A percentile compares a stretch with the other conserved stretches of the same genome.
Conservation (phyloP, 2,888 invertebrate species). For the Campoletis raptor region DNA sequence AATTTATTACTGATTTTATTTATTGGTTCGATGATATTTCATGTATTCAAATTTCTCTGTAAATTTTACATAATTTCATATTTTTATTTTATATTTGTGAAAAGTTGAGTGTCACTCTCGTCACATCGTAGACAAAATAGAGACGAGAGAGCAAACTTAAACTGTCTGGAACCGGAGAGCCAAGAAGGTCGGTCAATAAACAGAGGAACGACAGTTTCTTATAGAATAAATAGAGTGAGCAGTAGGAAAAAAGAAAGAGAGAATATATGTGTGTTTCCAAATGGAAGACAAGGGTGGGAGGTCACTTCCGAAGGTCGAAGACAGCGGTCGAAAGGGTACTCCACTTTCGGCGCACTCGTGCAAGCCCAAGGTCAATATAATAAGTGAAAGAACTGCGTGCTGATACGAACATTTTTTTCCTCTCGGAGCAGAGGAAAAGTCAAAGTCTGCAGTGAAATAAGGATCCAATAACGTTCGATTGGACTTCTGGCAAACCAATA, state of each 20-base stretch:
- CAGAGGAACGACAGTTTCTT: conserved; percentile 17
- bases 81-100: not conserved
- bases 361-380: conserved; percentile 75
- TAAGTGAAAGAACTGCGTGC: conserved; percentile 79
- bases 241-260: conserved; percentile 56
- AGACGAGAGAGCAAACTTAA: conserved; percentile 7
- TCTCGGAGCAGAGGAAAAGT: conserved; percentile 78
- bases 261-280: conserved; percentile 42
- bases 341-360: conserved; percentile 32
- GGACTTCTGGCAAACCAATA: conserved; percentile 60
- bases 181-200: conserved; percentile 61
- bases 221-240: conserved; percentile 17
- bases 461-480: conserved; percentile 79
- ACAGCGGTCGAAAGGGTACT: conserved; percentile 65
- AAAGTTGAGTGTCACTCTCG: conserved; percentile 4
- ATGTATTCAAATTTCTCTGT: not conserved
- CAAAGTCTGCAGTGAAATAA: conserved; percentile 80
- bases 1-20: conserved; percentile 8
- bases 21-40: not conserved
- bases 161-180: conserved; percentile 25
- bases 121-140: not conserved
- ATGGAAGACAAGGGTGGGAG: conserved; percentile 27
- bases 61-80: not conserved
- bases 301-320: conserved; percentile 49
- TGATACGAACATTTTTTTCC: conserved; percentile 80